These are phyloP conservation scores for Spatulosminthurus flaviceps DNA, from an alignment of 2,888 invertebrate genomes.

Conservation along the genomic window DNA sequence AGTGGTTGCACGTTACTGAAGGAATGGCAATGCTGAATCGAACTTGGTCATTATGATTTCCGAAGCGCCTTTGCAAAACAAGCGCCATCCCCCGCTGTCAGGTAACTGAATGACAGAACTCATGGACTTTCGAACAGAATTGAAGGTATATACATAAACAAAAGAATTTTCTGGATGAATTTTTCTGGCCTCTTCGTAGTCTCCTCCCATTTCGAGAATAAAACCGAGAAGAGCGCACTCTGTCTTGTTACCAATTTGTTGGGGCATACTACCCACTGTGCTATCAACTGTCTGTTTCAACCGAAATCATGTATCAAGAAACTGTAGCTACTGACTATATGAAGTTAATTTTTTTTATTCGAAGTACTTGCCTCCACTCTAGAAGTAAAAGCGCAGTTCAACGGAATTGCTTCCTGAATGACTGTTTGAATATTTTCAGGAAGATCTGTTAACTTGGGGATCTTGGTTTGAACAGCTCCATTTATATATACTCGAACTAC, in stretches of 20 bases:
- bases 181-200: constrained; percentile 91
- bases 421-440: constrained; percentile 84
- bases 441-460: constrained; percentile 86
- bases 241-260: constrained; percentile 99
- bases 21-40: too few species aligned
- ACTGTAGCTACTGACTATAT: background rate
- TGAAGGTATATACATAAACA: constrained; percentile 96
- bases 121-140: constrained; percentile 99
- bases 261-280: constrained; percentile 78
- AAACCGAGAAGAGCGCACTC: constrained; percentile 98
- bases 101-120: constrained; percentile 90
- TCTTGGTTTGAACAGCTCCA: constrained; percentile 87
- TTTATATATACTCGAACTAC: constrained; percentile 96
- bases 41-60: constrained; percentile 98
- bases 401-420: constrained; percentile 84
- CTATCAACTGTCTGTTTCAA: constrained; percentile 77
- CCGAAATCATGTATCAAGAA: constrained; percentile 18
- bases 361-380: constrained; percentile 79
- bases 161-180: constrained; percentile 91
- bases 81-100: constrained; percentile 85
- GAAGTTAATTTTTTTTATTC: background rate
- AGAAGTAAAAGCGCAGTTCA: constrained; percentile 98
- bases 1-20: background rate
- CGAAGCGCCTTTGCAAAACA: constrained; percentile 97
- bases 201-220: constrained; percentile 87